Percentiles rank a stretch among this genome's conserved stretches.
Conservation (phyloP, 1,140 invertebrate species). For the Drosophila kanapiae region DNA sequence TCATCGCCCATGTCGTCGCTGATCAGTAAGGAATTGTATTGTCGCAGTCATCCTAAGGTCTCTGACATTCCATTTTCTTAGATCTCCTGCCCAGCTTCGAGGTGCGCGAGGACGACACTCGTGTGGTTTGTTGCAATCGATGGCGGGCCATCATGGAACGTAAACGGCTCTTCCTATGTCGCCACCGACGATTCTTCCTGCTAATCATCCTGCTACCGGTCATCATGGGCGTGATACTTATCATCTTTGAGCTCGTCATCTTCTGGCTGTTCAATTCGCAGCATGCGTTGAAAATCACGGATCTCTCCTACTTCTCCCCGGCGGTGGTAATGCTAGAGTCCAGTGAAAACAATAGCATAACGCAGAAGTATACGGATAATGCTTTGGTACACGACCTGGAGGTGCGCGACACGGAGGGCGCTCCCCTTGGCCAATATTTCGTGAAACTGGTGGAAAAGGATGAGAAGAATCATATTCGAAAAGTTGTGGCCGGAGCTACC, state of each 20-base stretch:
- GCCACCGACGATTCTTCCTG: not conserved
- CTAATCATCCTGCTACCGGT: conserved; percentile 18
- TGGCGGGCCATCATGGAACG: conserved; percentile 36
- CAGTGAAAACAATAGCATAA: not conserved
- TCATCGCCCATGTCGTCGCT: conserved; percentile 9
- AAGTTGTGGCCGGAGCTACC: conserved; percentile 86
- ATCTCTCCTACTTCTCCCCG: not conserved
- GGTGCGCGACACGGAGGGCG: not conserved
- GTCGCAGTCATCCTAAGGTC: not conserved
- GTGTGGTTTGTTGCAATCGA: conserved; percentile 12
- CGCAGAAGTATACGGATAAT: not conserved
- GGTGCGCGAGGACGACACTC: not conserved
- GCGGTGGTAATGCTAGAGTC: not conserved
- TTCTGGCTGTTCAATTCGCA: not conserved
- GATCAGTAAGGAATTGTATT: conserved; percentile 4
- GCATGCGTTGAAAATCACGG: not conserved
- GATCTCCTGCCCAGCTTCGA: conserved; percentile 27
- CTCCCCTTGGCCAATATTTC: not conserved
- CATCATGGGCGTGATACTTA: not conserved
- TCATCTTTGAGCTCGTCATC: not conserved
- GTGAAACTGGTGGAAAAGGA: not conserved
- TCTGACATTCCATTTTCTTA: not conserved
- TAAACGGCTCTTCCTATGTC: conserved; percentile 19
- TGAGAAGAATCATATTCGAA: not conserved
- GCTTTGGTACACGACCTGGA: not conserved